Conservation (phyloP, 1,140 invertebrate genomes). For the Drosophila kurseongensis region DNA sequence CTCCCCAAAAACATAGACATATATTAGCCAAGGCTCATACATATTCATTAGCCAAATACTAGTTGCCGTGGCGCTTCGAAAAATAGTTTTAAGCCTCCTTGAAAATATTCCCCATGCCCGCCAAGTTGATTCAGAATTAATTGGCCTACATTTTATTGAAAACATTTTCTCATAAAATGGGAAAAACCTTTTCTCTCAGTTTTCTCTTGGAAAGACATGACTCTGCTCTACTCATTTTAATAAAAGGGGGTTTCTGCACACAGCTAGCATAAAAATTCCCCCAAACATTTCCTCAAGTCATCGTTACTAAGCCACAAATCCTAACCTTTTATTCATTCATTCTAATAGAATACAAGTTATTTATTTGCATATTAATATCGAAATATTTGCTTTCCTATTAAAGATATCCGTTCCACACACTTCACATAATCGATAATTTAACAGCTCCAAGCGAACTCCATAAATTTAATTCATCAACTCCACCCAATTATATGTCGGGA, state of each 20-base stretch:
- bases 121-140: background rate
- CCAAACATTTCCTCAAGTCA: conserved; percentile 15
- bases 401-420: background rate
- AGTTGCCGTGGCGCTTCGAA: conserved; percentile 45
- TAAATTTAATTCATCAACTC: conserved; percentile 41
- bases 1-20: conserved; percentile 18
- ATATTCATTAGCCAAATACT: conserved; percentile 33
- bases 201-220: background rate
- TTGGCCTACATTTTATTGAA: conserved; percentile 3
- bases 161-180: background rate
- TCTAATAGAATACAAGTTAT: conserved; percentile 16
- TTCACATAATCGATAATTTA: conserved; percentile 14
- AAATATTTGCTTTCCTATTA: conserved; percentile 23
- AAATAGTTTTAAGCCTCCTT: background rate
- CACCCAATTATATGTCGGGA: conserved; percentile 14
- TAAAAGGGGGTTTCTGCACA: background rate
- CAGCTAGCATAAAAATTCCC: conserved; percentile 1
- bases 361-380: conserved; percentile 22
- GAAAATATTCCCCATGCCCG: background rate
- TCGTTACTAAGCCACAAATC: conserved; percentile 27
- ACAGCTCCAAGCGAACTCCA: conserved; percentile 14
- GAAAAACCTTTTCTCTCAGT: background rate
- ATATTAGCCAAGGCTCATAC: conserved; percentile 9
- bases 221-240: background rate
- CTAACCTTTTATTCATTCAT: conserved; percentile 18